These are phyloP conservation scores for Channa argus DNA, from an alignment of 2,113 vertebrate species.

Conservation along the genomic window DNA sequence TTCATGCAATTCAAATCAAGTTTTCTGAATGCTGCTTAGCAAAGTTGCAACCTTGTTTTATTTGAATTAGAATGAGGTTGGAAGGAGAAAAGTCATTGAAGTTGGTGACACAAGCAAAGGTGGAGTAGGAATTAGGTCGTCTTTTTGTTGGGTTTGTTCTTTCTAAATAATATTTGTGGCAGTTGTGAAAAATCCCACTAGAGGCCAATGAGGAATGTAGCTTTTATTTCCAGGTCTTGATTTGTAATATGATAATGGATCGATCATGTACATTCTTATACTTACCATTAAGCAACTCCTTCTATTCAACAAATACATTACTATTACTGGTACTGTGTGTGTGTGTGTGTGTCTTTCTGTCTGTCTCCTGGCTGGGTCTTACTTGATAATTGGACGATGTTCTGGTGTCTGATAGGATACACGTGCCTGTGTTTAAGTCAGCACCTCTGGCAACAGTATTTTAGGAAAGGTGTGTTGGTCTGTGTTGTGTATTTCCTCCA, in stretches of 20 bases:
- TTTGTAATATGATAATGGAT: neutral
- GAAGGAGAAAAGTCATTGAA: slow-evolving; percentile 9
- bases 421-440: slow-evolving; percentile 8
- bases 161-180: slow-evolving; percentile 31
- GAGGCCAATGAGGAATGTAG: neutral
- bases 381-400: slow-evolving; percentile 35
- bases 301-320: no score
- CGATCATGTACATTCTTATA: neutral
- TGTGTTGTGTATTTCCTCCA: slow-evolving; percentile 35
- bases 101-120: no score
- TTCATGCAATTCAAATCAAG: no score
- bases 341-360: slow-evolving; percentile 2
- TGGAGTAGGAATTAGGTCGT: no score
- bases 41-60: no score
- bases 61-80: no score
- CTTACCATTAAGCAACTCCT: no score
- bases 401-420: slow-evolving; percentile 19
- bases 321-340: neutral
- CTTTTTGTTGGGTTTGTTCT: slow-evolving; percentile 18
- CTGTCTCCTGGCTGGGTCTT: slow-evolving; percentile 4
- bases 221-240: neutral
- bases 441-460: slow-evolving; percentile 21
- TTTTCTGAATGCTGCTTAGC: neutral
- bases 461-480: slow-evolving; percentile 12
- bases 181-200: slow-evolving; percentile 47